phyloP scores from a whole-genome alignment of 2,888 invertebrate species.

The Blastobasis lacticolella region DNA sequence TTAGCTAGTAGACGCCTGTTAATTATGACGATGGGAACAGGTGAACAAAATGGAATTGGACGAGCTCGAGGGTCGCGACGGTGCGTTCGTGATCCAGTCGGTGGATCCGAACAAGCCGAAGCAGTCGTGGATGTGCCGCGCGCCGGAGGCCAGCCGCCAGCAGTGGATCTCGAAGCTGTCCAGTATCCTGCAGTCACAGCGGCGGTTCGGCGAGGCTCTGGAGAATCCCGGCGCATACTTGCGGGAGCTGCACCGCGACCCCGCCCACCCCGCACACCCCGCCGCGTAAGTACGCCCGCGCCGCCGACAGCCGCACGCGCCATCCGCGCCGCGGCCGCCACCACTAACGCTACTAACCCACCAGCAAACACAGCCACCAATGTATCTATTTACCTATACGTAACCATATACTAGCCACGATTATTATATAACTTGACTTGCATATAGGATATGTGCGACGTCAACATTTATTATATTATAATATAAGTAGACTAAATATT shows the following conservation, averaged over 20 bases:
- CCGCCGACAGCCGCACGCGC: too few species aligned
- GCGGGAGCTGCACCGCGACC: constrained; percentile 46
- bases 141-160: constrained; percentile 81
- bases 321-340: neutral
- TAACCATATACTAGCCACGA: too few species aligned
- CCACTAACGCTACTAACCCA: too few species aligned
- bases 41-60: constrained; percentile 95
- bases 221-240: constrained; percentile 89
- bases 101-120: constrained; percentile 86
- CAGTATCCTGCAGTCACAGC: constrained; percentile 93
- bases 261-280: constrained; percentile 40
- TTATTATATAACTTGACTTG: too few species aligned
- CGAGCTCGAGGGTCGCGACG: constrained; percentile 59
- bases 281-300: constrained; percentile 47
- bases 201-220: constrained; percentile 93
- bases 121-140: constrained; percentile 86
- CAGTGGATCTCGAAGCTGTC: constrained; percentile 91
- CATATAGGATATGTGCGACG: too few species aligned
- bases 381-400: too few species aligned
- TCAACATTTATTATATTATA: too few species aligned
- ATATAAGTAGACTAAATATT: too few species aligned
- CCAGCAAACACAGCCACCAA: too few species aligned
- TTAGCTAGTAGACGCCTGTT: too few species aligned
- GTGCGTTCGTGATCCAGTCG: constrained; percentile 73
- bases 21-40: constrained; percentile 57